A percentile compares a stretch with the other conserved stretches of the same genome.
Evolutionary conservation across 2,113 vertebrate species (phyloP).

Genomic region (Gymnogyps californianus): DNA sequence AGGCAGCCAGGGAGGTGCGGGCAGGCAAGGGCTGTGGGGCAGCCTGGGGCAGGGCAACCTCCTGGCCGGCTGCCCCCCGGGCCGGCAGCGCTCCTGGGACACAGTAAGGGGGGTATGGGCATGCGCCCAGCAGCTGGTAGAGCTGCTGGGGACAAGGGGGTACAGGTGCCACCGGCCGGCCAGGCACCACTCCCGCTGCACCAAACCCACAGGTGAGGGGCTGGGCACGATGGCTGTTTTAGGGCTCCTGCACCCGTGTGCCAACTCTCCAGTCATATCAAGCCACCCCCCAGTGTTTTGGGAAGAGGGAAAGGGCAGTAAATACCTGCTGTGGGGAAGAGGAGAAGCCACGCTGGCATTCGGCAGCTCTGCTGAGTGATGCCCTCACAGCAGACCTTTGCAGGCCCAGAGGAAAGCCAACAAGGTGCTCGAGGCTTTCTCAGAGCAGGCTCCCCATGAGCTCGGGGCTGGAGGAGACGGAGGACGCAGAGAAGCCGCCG

Average conservation of each 20-base stretch:
- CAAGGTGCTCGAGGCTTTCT: too few relatives aligned
- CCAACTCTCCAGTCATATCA: too few relatives aligned
- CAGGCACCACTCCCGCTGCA: neutral
- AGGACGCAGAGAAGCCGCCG: neutral
- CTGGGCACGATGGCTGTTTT: accelerated
- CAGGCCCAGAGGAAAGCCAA: neutral
- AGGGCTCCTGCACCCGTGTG: neutral
- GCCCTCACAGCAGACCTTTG: neutral
- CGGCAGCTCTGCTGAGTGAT: neutral
- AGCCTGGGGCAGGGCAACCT: neutral
- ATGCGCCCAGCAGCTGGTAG: neutral
- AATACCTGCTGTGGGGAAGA: neutral
- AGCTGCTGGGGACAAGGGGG: neutral
- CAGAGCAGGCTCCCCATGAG: neutral
- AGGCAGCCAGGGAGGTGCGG: neutral
- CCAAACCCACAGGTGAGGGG: accelerated
- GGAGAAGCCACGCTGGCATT: too few relatives aligned
- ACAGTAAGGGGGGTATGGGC: neutral
- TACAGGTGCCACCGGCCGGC: neutral
- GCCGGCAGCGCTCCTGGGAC: neutral
- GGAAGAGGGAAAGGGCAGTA: neutral
- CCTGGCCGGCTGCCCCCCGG: too few relatives aligned
- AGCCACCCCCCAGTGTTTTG: neutral
- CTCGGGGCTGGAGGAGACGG: neutral
- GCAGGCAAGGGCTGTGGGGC: neutral